Percentiles rank a stretch among this genome's conserved stretches.
These are phyloP conservation scores for Sprattus sprattus DNA, from an alignment of 2,113 vertebrate species.

Conservation along the genomic window DNA sequence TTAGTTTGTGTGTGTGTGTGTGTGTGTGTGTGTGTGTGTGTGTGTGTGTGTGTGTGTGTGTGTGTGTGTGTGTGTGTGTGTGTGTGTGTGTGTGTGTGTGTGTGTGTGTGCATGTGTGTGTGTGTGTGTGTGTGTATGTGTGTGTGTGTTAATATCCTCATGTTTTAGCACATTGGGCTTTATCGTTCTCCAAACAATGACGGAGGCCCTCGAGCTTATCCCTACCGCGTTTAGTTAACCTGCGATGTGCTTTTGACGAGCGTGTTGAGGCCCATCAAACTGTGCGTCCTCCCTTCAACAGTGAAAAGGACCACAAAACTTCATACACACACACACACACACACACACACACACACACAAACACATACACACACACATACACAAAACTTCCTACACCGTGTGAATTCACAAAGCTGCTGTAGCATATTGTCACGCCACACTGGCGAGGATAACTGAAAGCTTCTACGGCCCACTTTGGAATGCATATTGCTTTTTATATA, in stretches of 20 bases:
- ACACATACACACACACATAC: no score
- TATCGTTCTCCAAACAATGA: not conserved
- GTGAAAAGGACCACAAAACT: not conserved
- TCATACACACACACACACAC: no score
- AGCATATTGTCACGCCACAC: no score
- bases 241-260: not conserved
- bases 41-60: no score
- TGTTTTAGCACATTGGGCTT: not conserved
- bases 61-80: no score
- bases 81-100: no score
- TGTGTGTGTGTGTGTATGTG: no score
- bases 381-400: not conserved
- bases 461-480: not conserved
- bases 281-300: not conserved
- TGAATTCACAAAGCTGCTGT: not conserved
- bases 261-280: not conserved
- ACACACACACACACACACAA: no score
- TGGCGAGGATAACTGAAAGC: not conserved
- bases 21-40: no score
- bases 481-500: not conserved
- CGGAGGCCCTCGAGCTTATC: not conserved
- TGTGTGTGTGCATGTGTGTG: no score
- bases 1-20: no score
- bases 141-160: not conserved
- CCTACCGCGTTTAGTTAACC: no score